phyloP scores from a whole-genome alignment of 2,113 vertebrate genomes.

The Pollimyrus isidori region DNA sequence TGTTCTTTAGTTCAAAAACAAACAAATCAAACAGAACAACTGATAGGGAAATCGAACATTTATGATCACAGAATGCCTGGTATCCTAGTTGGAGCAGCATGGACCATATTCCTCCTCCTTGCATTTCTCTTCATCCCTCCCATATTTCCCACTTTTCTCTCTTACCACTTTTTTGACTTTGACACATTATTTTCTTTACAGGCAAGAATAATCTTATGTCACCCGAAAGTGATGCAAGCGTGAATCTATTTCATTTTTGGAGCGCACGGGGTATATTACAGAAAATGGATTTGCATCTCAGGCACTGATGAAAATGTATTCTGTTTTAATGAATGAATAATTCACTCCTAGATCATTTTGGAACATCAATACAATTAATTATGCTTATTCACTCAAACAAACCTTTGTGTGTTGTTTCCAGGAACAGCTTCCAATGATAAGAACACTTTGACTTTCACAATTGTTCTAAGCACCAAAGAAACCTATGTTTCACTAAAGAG shows the following conservation, averaged over 20 bases:
- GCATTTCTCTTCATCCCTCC: conserved; percentile 24
- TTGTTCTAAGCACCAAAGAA: neutral
- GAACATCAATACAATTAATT: neutral
- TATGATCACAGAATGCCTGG: neutral
- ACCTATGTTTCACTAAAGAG: neutral
- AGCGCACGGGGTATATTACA: conserved; percentile 20
- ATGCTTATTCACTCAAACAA: neutral
- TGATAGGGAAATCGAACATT: neutral
- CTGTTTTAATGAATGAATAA: neutral
- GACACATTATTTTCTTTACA: conserved; percentile 48
- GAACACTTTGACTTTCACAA: neutral
- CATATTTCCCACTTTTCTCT: conserved; percentile 36
- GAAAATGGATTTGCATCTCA: conserved; percentile 9
- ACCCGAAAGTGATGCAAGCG: conserved; percentile 29
- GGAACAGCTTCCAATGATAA: neutral
- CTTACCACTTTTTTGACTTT: conserved; percentile 37
- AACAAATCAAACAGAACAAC: neutral
- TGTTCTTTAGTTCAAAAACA: neutral
- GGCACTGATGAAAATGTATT: neutral
- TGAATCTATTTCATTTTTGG: conserved; percentile 35
- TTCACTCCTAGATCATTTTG: neutral
- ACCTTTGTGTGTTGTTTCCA: neutral
- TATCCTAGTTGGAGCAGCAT: neutral
- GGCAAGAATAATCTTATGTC: conserved; percentile 42
- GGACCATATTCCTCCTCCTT: neutral